A percentile compares a stretch with the other conserved stretches of the same genome.
Conservation (phyloP, 1,140 invertebrate genomes). For the Tetraneura akinire region DNA sequence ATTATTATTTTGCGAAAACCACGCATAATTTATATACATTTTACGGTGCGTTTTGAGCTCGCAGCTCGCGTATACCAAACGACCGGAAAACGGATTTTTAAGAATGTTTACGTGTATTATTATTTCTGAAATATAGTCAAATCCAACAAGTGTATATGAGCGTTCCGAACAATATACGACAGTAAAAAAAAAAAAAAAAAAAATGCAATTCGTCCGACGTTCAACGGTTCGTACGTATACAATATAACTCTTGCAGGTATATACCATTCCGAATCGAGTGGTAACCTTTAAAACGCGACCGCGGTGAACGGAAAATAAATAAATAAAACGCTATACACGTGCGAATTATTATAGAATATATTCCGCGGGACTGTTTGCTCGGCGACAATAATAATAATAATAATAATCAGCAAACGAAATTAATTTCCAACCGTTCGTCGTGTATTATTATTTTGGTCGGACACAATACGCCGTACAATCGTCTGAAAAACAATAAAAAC, state of each 20-base stretch:
- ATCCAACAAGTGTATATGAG: neutral
- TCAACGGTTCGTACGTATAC: neutral
- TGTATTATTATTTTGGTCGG: too few species aligned
- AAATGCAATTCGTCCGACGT: slow-evolving; percentile 4
- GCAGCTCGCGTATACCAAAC: too few species aligned
- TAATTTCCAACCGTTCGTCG: slow-evolving; percentile 15
- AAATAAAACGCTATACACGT: neutral
- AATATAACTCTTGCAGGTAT: too few species aligned
- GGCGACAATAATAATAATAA: too few species aligned
- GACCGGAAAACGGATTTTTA: too few species aligned
- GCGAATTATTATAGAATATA: slow-evolving; percentile 5
- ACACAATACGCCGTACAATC: neutral
- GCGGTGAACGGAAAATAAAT: neutral
- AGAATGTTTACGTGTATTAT: too few species aligned
- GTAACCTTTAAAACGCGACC: slow-evolving; percentile 1
- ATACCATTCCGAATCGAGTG: neutral
- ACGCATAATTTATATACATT: too few species aligned
- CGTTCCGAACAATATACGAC: neutral
- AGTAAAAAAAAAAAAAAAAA: neutral
- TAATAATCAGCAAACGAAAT: too few species aligned
- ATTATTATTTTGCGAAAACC: too few species aligned
- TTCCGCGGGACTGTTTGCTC: neutral
- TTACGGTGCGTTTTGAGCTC: too few species aligned
- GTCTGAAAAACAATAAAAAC: neutral
- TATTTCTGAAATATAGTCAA: neutral